Base-by-base conservation (phyloP, 53 echinoderm and acorn worm genomes). In the Echinarachnius parma region DNA sequence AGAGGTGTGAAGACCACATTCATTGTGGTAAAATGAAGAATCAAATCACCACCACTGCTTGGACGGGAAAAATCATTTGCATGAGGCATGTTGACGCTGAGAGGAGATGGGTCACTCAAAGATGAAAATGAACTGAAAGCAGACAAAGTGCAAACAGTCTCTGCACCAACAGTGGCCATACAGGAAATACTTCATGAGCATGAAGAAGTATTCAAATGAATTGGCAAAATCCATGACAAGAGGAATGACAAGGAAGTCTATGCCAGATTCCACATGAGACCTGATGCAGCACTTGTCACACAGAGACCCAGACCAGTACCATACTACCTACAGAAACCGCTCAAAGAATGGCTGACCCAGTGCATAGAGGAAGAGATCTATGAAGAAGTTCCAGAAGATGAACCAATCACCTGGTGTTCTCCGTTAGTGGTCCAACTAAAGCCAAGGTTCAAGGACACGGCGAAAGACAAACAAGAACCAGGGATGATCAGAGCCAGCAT, bases 401-500 rank as follows among this genome's bases (percentile, higher is more conserved):
- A 65, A 31, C 64, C 52, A 62, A 28, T 77, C 4, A 65, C 52
- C 24, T 34, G 82, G 64, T 82, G 59, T 52, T 69, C 61, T 13
- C 72, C 78, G 34, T 68, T 83, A 18, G 83, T 78, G 14, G 83
- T 83, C 21, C 83, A 83, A 66, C 83, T 62, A 20, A 77, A 83
- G 48, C 78, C 83, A 0, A 32, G 60, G 34, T 58, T 77, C 36
- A n/a, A n/a, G n/a, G n/a, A n/a, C n/a, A n/a, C n/a, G n/a, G n/a
- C n/a, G n/a, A n/a, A n/a, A n/a, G 27, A 18, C 23, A 56, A 61
- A 15, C 71, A 52, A n/a, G n/a, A n/a, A n/a, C n/a, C n/a, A n/a
- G 18, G 11, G 32, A n/a, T n/a, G n/a, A n/a, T n/a, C n/a, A 61
- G 62, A n/a, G n/a, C n/a, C n/a, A n/a, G n/a, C n/a, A n/a, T n/a